Base-by-base conservation (phyloP, 2,888 invertebrate genomes). In the Cactoblastis cactorum region DNA sequence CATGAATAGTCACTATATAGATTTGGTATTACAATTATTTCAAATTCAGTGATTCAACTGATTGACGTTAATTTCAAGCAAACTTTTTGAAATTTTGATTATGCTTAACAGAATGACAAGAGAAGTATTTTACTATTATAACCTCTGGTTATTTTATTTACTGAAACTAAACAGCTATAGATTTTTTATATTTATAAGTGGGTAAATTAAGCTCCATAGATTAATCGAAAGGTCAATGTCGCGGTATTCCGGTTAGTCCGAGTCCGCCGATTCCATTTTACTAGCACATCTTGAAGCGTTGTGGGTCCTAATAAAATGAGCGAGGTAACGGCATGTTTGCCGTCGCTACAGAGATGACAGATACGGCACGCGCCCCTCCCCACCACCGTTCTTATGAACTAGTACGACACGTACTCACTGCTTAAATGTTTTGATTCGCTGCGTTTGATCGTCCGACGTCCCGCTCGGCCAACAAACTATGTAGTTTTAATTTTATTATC, bases 251-350 rank as follows among this genome's bases (percentile, higher is more conserved):
- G 8, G 22, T 41, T 22, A 19, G 22, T 22, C n/a, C 11, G 9
- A 12, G 6, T 2, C n/a, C 5, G 22, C 18, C n/a, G 1, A 14
- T 68, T 74, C 65, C 65, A 67, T 68, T 63, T 63, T 69, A 77
- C 79, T 76, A 80, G 72, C 70, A 74, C 69, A 71, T 73, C 73
- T 75, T 69, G 70, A 9, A 28, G 22, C 22, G 71, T 72, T 59
- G 64, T 66, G 74, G 81, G 74, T 69, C 79, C 80, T 84, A 83
- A 86, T 86, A 85, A 86, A 87, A 85, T 76, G 82, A 77, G 81
- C 67, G 82, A 81, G 84, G 84, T 86, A 82, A 80, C 81, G 78
- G 72, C 71, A 74, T 87, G 87, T 88, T 87, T 87, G 77, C 77
- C 57, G 69, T 78, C 77, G 75, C 75, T 76, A 74, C 69, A 63